Percentiles rank a stretch among this genome's conserved stretches.
These are phyloP conservation scores for Acanthacorydalis orientalis DNA, from an alignment of 2,888 invertebrate genomes.

Conservation along the genomic window DNA sequence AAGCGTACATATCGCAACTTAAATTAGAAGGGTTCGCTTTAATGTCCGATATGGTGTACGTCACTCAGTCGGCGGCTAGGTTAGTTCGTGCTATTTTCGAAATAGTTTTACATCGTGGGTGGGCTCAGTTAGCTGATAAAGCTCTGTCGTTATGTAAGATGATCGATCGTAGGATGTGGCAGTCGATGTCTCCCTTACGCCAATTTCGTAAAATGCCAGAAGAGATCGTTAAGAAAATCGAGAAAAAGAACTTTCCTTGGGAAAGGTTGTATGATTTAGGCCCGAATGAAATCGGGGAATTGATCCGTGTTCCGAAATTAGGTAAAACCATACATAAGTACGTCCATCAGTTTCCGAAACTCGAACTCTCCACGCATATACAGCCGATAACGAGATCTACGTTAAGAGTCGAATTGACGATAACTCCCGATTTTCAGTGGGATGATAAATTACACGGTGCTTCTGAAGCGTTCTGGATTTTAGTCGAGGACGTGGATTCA, in stretches of 20 bases:
- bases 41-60: slow-evolving; percentile 99
- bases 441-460: slow-evolving; percentile 81
- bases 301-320: slow-evolving; percentile 77
- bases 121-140: slow-evolving; percentile 97
- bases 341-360: slow-evolving; percentile 90
- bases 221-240: slow-evolving; percentile 90
- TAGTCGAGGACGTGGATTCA: slow-evolving; percentile 76
- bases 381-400: slow-evolving; percentile 94
- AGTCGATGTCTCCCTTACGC: slow-evolving; percentile 93
- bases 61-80: slow-evolving; percentile 92
- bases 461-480: slow-evolving; percentile 76
- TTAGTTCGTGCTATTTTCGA: slow-evolving; percentile 94
- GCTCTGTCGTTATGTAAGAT: slow-evolving; percentile 92
- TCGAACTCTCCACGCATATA: slow-evolving; percentile 91
- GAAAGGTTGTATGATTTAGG: slow-evolving; percentile 89
- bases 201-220: slow-evolving; percentile 97
- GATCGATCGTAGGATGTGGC: slow-evolving; percentile 99
- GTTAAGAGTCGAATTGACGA: slow-evolving; percentile 85
- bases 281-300: slow-evolving; percentile 92
- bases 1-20: slow-evolving; percentile 95
- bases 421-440: slow-evolving; percentile 99
- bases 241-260: slow-evolving; percentile 94
- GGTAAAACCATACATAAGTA: slow-evolving; percentile 93
- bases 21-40: slow-evolving; percentile 96
- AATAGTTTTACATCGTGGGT: slow-evolving; percentile 78